phyloP scores from a whole-genome alignment of 1,140 invertebrate species.

The Orchesella cincta region DNA sequence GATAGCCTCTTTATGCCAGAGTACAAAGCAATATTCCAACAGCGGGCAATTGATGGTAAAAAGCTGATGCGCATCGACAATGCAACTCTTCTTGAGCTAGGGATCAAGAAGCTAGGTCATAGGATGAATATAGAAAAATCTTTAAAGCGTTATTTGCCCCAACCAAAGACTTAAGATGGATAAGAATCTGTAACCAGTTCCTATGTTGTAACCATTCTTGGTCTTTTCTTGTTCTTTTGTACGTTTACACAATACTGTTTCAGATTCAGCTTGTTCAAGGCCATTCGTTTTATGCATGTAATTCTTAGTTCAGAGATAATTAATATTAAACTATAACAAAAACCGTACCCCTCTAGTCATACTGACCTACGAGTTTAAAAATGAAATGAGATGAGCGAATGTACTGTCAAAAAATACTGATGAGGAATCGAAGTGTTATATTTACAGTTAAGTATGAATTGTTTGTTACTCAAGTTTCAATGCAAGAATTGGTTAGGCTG shows the following conservation, averaged over 20 bases:
- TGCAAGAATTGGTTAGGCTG: not conserved
- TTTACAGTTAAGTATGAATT: not conserved
- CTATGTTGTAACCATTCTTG: no score
- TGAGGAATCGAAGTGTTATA: not conserved
- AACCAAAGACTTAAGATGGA: constrained; percentile 45
- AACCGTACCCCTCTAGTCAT: constrained; percentile 7
- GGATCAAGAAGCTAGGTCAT: constrained; percentile 62
- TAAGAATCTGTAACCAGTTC: constrained; percentile 13
- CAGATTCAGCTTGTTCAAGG: not conserved
- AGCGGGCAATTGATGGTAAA: constrained; percentile 58
- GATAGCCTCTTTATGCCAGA: constrained; percentile 60
- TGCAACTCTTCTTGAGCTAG: constrained; percentile 59
- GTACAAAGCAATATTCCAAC: constrained; percentile 59
- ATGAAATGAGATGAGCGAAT: not conserved
- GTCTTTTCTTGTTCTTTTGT: not conserved
- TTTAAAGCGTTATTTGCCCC: constrained; percentile 52
- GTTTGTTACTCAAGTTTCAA: not conserved
- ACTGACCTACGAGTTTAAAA: constrained; percentile 17
- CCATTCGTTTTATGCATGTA: not conserved
- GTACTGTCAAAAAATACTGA: not conserved
- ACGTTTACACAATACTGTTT: not conserved
- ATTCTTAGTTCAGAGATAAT: not conserved
- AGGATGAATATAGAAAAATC: constrained; percentile 62
- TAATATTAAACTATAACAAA: not conserved
- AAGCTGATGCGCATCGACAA: constrained; percentile 61